Percentiles rank a stretch among this genome's conserved stretches.
Conservation (phyloP, 2,797 vertebrate species). For the Molossus alvarezi region DNA sequence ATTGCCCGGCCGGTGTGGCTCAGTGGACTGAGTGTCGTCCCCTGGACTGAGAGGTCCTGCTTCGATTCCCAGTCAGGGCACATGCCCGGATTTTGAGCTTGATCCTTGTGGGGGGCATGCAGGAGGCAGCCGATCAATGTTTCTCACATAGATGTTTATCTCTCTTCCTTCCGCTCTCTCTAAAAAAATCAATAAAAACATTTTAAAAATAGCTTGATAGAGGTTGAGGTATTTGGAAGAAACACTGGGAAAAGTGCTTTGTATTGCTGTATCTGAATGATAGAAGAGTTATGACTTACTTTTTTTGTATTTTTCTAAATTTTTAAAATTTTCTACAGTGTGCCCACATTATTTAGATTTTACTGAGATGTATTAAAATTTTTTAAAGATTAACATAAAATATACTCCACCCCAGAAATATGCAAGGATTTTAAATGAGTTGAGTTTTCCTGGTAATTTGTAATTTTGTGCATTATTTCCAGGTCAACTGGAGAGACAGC, state of each 20-base stretch:
- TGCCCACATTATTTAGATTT: not conserved
- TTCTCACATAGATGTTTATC: no score
- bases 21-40: no score
- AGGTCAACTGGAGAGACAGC: conserved; percentile 97
- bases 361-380: conserved; percentile 14
- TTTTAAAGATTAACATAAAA: conserved; percentile 1
- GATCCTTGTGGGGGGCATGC: no score
- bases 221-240: not conserved
- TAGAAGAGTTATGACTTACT: not conserved
- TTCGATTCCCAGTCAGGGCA: no score
- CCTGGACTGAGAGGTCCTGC: no score
- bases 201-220: not conserved
- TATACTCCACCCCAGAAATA: not conserved
- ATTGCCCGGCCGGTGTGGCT: no score
- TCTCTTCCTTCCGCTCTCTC: no score
- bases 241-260: not conserved
- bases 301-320: not conserved
- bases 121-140: no score
- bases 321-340: not conserved
- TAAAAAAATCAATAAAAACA: no score
- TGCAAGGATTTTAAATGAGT: not conserved
- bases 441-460: not conserved
- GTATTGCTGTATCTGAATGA: not conserved
- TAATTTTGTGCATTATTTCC: conserved; percentile 70
- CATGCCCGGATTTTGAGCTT: no score